These are phyloP conservation scores for Trogon melanurus DNA, from an alignment of 2,113 vertebrate genomes.

Conservation along the genomic window DNA sequence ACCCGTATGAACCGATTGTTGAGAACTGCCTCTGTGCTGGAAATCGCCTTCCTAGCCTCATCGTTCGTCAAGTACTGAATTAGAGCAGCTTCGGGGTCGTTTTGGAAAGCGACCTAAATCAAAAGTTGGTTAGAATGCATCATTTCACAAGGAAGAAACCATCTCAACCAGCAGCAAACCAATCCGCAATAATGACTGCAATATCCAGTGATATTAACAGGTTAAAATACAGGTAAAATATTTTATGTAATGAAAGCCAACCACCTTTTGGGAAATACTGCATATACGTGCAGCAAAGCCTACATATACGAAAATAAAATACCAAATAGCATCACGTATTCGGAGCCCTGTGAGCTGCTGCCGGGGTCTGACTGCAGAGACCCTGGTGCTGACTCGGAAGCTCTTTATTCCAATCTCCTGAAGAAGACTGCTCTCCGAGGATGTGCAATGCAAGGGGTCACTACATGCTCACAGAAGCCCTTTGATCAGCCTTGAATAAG, in stretches of 20 bases:
- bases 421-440: rapidly evolving
- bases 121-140: background rate
- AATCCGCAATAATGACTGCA: background rate
- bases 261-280: background rate
- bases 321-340: background rate
- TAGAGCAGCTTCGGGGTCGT: constrained; percentile 91
- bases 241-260: background rate
- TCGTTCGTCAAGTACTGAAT: constrained; percentile 94
- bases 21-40: constrained; percentile 92
- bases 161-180: background rate
- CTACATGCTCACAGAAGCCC: background rate
- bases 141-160: background rate
- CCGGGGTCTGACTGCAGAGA: background rate
- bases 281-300: background rate
- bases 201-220: background rate
- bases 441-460: background rate
- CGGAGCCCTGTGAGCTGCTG: background rate
- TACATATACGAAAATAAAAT: background rate
- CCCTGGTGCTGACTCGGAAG: background rate
- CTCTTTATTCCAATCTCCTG: background rate
- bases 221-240: background rate
- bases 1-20: constrained; percentile 97
- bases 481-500: background rate
- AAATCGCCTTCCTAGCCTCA: constrained; percentile 93
- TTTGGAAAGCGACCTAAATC: constrained; percentile 91